phyloP scores from a whole-genome alignment of 2,888 invertebrate species.

The Xestia c-nigrum region DNA sequence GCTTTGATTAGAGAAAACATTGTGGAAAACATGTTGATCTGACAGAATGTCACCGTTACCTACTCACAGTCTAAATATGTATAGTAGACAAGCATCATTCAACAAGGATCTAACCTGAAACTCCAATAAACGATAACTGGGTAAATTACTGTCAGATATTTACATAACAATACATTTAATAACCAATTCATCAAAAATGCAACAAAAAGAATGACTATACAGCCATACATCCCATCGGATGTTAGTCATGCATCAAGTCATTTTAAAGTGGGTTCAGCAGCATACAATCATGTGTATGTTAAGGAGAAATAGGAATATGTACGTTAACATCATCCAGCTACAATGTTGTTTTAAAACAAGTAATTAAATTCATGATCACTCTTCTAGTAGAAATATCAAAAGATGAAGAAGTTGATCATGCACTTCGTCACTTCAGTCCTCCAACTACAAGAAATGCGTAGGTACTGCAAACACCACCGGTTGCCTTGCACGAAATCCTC shows the following conservation, averaged over 20 bases:
- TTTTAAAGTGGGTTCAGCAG: slow-evolving; percentile 18
- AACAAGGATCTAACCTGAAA: not conserved
- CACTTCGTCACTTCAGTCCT: not conserved
- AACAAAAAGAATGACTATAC: slow-evolving; percentile 50
- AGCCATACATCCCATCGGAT: slow-evolving; percentile 25
- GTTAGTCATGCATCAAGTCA: slow-evolving; percentile 52
- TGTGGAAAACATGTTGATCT: not conserved
- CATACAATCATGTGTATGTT: slow-evolving; percentile 1
- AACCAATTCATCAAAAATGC: slow-evolving; percentile 39
- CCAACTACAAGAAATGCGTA: not conserved
- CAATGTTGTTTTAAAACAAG: not conserved
- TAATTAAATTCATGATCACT: not conserved
- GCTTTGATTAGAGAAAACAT: not conserved
- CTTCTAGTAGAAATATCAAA: not conserved
- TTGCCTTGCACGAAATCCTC: slow-evolving; percentile 26
- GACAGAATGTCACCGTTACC: not conserved
- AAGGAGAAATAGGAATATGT: not conserved
- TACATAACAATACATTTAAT: slow-evolving; percentile 47
- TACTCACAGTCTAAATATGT: too few species aligned
- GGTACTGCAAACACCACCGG: slow-evolving; percentile 15
- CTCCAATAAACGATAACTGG: slow-evolving; percentile 16
- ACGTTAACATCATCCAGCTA: not conserved
- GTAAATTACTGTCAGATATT: slow-evolving; percentile 28
- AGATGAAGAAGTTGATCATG: not conserved
- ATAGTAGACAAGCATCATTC: not conserved